Percentiles rank a stretch among this genome's conserved stretches.
Conservation (phyloP, 2,888 invertebrate genomes). For the Orthosia gothica region DNA sequence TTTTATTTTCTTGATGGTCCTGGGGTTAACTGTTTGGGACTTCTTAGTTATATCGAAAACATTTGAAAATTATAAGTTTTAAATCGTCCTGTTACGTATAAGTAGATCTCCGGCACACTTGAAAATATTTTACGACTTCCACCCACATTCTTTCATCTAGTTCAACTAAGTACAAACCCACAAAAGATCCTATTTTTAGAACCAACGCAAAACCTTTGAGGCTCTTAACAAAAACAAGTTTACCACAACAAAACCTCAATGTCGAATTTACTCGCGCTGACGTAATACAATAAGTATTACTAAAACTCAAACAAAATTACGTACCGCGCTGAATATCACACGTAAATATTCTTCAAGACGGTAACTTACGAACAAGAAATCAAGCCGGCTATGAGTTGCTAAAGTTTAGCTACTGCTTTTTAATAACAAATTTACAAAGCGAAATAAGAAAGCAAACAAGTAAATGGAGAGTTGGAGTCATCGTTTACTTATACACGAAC, state of each 20-base stretch:
- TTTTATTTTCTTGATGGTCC: neutral
- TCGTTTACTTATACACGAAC: constrained; percentile 83
- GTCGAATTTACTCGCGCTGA: constrained; percentile 22
- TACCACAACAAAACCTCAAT: constrained; percentile 2
- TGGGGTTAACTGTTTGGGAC: neutral
- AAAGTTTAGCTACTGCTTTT: constrained; percentile 77
- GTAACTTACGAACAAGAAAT: constrained; percentile 68
- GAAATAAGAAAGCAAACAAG: constrained; percentile 85
- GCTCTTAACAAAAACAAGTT: neutral
- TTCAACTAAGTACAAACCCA: neutral
- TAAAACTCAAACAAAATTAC: constrained; percentile 50
- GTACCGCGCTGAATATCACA: constrained; percentile 49
- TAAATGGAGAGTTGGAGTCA: constrained; percentile 81
- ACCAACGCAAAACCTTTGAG: neutral
- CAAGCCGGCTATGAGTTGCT: constrained; percentile 64
- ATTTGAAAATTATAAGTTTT: neutral
- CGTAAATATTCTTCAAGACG: constrained; percentile 68
- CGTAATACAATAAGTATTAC: constrained; percentile 23
- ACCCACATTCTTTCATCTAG: neutral
- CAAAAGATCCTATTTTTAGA: neutral
- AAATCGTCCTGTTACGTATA: neutral
- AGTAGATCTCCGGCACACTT: neutral
- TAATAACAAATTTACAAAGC: constrained; percentile 81
- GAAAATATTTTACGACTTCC: neutral
- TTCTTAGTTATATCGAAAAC: neutral